phyloP scores from a whole-genome alignment of 2,113 vertebrate species.

The Neofelis nebulosa region DNA sequence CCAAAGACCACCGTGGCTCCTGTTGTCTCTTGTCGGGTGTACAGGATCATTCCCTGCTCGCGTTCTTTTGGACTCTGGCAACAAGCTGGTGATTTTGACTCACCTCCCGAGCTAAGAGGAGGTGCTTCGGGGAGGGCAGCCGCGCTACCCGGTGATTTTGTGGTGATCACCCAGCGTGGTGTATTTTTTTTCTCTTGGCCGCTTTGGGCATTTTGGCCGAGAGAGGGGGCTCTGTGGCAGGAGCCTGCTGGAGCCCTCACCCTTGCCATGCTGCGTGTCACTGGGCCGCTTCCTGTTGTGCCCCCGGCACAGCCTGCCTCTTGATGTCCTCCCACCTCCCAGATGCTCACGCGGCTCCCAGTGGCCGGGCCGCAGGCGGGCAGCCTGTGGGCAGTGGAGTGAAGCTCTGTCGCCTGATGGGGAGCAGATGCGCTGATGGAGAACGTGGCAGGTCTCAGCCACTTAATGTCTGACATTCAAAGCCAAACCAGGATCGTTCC shows the following conservation, averaged over 20 bases:
- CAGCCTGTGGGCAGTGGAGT: conserved; percentile 55
- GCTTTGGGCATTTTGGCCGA: neutral
- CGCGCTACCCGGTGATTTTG: accelerated
- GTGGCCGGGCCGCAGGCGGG: conserved; percentile 70
- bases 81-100: neutral
- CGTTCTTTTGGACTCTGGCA: neutral
- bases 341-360: conserved; percentile 35
- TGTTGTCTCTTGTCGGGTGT: neutral
- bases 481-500: conserved; percentile 66
- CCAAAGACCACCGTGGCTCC: neutral
- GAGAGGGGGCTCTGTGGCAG: too few species aligned
- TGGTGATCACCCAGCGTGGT: too few species aligned
- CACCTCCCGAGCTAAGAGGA: neutral
- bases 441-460: conserved; percentile 66
- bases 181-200: neutral
- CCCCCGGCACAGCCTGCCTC: neutral
- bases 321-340: neutral
- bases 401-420: conserved; percentile 69
- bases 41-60: neutral
- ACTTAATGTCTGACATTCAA: conserved; percentile 66
- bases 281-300: neutral
- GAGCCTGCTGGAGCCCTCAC: neutral
- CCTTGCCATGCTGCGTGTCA: accelerated
- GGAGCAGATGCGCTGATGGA: conserved; percentile 79
- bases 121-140: neutral